phyloP scores from a whole-genome alignment of 2,113 vertebrate species.

The Malurus cyaneus region DNA sequence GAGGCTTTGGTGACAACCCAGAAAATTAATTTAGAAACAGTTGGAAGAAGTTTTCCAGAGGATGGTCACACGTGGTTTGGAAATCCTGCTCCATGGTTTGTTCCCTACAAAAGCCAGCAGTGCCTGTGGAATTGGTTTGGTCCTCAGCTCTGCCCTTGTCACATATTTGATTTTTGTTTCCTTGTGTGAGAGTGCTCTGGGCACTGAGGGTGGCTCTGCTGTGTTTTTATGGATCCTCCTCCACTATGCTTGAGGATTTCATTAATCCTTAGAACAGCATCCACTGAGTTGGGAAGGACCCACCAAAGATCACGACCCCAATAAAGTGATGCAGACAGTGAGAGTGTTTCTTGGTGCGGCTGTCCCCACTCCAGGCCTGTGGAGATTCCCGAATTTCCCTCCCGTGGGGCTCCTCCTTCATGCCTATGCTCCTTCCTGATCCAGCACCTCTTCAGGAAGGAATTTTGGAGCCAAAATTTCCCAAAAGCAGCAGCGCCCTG shows the following conservation, averaged over 20 bases:
- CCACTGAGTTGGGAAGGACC: neutral
- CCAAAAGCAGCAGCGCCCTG: neutral
- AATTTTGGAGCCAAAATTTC: neutral
- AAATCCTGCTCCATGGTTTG: neutral
- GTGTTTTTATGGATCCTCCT: neutral
- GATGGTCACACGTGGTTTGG: neutral
- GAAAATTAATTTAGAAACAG: neutral
- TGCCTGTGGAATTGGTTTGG: neutral
- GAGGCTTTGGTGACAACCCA: neutral
- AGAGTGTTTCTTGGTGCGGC: neutral
- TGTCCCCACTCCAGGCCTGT: neutral
- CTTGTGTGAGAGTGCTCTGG: neutral
- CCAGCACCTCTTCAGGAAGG: neutral
- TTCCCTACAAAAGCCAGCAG: neutral
- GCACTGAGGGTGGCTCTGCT: neutral
- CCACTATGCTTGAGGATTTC: neutral
- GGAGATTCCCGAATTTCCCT: neutral
- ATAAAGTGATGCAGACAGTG: fast-evolving
- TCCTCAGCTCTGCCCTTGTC: neutral
- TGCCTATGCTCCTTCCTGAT: neutral
- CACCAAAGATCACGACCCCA: neutral
- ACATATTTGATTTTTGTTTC: neutral
- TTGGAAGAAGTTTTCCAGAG: neutral
- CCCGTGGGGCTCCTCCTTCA: fast-evolving
- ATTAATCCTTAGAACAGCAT: neutral